phyloP scores from a whole-genome alignment of 2,797 vertebrate genomes.

The Erithacus rubecula region DNA sequence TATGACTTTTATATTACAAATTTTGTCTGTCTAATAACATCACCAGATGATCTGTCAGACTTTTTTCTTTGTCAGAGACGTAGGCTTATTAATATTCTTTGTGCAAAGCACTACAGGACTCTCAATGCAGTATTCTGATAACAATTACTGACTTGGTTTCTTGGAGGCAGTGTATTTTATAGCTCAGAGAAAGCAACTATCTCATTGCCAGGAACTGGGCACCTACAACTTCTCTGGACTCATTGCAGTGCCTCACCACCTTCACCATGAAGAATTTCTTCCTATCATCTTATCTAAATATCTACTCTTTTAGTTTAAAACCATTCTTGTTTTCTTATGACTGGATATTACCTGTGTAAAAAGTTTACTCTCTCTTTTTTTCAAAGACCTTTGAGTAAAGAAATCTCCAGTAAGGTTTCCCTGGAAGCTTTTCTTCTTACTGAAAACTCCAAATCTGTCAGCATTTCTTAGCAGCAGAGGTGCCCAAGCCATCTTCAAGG shows the following conservation, averaged over 20 bases:
- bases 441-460: background rate
- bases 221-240: too few species aligned
- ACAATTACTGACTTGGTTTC: background rate
- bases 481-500: background rate
- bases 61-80: background rate
- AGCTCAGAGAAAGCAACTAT: background rate
- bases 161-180: background rate
- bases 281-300: background rate
- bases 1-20: background rate
- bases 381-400: background rate
- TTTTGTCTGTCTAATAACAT: background rate
- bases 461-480: background rate
- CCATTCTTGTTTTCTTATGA: background rate
- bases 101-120: background rate
- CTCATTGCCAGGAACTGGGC: background rate
- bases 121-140: background rate
- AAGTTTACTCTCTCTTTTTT: background rate
- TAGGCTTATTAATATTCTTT: background rate
- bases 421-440: background rate
- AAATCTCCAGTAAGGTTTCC: background rate
- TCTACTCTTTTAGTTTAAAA: background rate
- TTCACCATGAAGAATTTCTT: background rate
- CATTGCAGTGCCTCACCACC: rapidly evolving
- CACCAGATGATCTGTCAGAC: background rate
- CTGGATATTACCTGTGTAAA: background rate